Evolutionary conservation across 2,888 invertebrate genomes (phyloP).

Genomic region (Spicauda simplicius): DNA sequence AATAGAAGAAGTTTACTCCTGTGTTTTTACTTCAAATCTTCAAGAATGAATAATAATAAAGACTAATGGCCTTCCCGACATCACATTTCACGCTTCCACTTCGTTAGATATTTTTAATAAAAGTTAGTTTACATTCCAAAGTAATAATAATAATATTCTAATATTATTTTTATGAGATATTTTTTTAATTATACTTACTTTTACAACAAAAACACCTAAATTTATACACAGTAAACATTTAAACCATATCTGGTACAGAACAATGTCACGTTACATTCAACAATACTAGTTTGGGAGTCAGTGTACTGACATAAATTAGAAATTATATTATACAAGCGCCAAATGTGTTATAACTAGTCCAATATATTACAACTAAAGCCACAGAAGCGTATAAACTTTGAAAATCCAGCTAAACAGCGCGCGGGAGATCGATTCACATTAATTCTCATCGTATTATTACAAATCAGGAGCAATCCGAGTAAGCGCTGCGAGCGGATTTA

Average conservation of each 20-base stretch:
- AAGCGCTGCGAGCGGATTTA: slow-evolving; percentile 31
- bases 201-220: too few species aligned
- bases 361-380: slow-evolving; percentile 17
- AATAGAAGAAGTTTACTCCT: too few species aligned
- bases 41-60: too few species aligned
- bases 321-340: slow-evolving; percentile 5
- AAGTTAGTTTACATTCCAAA: too few species aligned
- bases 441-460: slow-evolving; percentile 29
- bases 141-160: too few species aligned
- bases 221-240: too few species aligned
- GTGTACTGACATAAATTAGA: neutral
- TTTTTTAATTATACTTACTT: too few species aligned
- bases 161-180: too few species aligned
- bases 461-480: slow-evolving; percentile 24
- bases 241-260: neutral
- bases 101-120: too few species aligned
- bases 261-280: neutral
- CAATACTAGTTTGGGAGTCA: neutral
- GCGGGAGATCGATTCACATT: slow-evolving; percentile 22
- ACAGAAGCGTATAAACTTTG: slow-evolving; percentile 26
- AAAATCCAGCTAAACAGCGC: slow-evolving; percentile 30
- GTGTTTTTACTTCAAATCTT: too few species aligned
- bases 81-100: too few species aligned
- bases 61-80: too few species aligned
- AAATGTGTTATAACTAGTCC: slow-evolving; percentile 6